Base-by-base conservation (phyloP, 2,113 vertebrate genomes). In the Chaenocephalus aceratus region DNA sequence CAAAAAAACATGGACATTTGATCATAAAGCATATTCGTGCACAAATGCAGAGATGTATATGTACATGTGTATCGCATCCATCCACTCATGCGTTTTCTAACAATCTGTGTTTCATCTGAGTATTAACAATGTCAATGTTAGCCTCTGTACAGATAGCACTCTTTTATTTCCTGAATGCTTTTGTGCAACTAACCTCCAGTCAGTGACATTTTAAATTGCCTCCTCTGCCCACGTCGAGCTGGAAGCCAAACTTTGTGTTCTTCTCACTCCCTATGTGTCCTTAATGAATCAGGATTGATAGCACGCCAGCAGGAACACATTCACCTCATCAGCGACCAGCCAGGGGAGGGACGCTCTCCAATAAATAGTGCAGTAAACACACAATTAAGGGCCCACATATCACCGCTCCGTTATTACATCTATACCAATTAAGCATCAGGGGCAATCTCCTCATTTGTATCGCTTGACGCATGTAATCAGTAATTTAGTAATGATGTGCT, bases 241-340 rank as follows among this genome's bases (percentile, higher is more conserved):
- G 65, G 68, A 76, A 86, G 80, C 73, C 79, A 81, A 86, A 83
- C 82, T 80, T 80, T 59, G 77, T 51, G 83, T 73, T 80, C 56
- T 53, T 73, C 68, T 89, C 85, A 72, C 81, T 84, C 84, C 72
- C 64, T 72, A 67, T 44, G 70, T 75, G 74, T 75, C 82, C 77
- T 80, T 93, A 93, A 94, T 93, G 89, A 91, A 92, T 83, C 85
- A 90, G 84, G 88, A 94, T 91, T 92, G 90, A 95, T 91, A 71
- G 83, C 87, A 74, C 26, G 75, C 80, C 77, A 61, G 84, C 84
- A 56, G 82, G 88, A 88, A 87, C 78, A 88, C 82, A 45, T 82
- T 89, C 88, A 90, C 79, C 91, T 94, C 90, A 92, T 91, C 91
- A 92, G 83, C 86, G 36, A 86, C 76, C 76, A 84, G 83, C 89